These are phyloP conservation scores for Bombus consobrinus DNA, from an alignment of 1,140 invertebrate genomes.

Conservation along the genomic window DNA sequence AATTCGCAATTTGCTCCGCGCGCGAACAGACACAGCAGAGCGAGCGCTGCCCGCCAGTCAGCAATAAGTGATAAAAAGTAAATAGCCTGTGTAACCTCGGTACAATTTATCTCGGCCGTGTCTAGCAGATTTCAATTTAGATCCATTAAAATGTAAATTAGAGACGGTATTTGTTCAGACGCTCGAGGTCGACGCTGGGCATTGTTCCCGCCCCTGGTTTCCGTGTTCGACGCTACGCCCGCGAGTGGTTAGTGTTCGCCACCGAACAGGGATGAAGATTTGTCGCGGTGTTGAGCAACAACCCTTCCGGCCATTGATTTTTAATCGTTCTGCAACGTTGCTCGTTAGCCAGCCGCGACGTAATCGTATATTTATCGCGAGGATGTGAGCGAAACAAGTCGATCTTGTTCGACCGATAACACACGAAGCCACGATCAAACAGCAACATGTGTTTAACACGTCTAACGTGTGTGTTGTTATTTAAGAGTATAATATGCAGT, in stretches of 20 bases:
- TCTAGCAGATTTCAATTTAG: conserved; percentile 75
- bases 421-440: too few relatives aligned
- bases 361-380: neutral
- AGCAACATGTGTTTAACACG: neutral
- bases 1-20: conserved; percentile 37
- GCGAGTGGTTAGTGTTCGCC: neutral
- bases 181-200: conserved; percentile 27
- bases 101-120: conserved; percentile 65
- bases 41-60: neutral
- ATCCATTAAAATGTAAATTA: conserved; percentile 77
- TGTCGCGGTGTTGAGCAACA: conserved; percentile 1
- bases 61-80: conserved; percentile 66
- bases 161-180: conserved; percentile 65
- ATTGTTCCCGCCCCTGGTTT: conserved; percentile 29
- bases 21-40: neutral
- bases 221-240: neutral
- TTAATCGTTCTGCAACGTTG: neutral
- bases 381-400: neutral
- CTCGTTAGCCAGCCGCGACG: neutral
- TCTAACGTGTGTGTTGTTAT: neutral
- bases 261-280: conserved; percentile 5
- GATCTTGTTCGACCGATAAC: neutral
- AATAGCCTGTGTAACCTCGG: conserved; percentile 56
- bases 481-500: neutral
- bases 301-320: conserved; percentile 15